phyloP scores from a whole-genome alignment of 2,113 vertebrate species.

The Epinephelus cyanopodus region DNA sequence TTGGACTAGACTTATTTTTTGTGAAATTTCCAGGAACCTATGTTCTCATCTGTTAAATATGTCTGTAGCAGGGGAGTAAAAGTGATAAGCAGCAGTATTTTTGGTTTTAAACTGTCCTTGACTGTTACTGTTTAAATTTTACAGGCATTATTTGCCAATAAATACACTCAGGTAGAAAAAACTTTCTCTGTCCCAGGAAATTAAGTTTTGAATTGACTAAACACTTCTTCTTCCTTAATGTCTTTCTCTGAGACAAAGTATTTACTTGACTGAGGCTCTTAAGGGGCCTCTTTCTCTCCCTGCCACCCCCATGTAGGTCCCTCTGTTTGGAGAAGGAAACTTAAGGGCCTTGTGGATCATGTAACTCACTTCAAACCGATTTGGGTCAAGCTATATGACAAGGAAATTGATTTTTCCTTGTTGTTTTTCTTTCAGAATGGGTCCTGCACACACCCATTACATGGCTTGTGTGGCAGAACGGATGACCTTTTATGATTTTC shows the following conservation, averaged over 20 bases:
- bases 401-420: conserved; percentile 71
- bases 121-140: background rate
- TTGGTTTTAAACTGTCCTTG: background rate
- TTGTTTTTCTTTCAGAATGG: conserved; percentile 56
- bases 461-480: conserved; percentile 32
- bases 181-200: conserved; percentile 45
- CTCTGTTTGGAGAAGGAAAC: conserved; percentile 75
- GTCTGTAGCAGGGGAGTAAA: background rate
- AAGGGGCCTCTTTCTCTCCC: conserved; percentile 15
- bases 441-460: conserved; percentile 26
- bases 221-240: conserved; percentile 51
- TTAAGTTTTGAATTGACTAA: conserved; percentile 50
- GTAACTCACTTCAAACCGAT: conserved; percentile 72
- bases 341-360: conserved; percentile 62
- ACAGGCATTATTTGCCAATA: background rate
- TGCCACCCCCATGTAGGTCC: conserved; percentile 50
- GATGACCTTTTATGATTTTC: conserved; percentile 39
- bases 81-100: no score
- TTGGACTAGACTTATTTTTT: no score
- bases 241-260: conserved; percentile 51
- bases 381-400: conserved; percentile 62
- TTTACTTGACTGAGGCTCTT: conserved; percentile 60
- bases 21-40: background rate
- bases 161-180: background rate
- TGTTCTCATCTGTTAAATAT: background rate